A percentile compares a stretch with the other conserved stretches of the same genome.
phyloP scores from a whole-genome alignment of 2,797 vertebrate species.

The Cephalopachus bancanus region DNA sequence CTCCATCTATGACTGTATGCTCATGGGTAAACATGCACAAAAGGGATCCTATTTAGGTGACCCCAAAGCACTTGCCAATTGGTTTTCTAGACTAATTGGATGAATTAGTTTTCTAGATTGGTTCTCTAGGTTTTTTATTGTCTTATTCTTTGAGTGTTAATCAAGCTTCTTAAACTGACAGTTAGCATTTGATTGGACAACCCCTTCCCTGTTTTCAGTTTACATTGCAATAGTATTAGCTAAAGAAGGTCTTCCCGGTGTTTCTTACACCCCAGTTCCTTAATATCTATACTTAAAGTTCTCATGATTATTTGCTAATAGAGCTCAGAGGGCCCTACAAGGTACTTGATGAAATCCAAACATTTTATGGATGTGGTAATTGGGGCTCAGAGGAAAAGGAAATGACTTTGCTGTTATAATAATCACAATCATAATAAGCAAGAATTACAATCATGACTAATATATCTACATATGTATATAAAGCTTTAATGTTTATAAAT shows the following conservation, averaged over 20 bases:
- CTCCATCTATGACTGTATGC: not conserved
- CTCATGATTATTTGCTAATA: constrained; percentile 55
- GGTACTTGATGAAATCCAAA: constrained; percentile 63
- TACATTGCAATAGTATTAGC: not conserved
- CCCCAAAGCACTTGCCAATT: constrained; percentile 24
- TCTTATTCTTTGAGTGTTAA: constrained; percentile 43
- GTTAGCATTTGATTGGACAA: constrained; percentile 28
- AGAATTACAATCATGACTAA: constrained; percentile 61
- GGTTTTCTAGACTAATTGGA: constrained; percentile 11
- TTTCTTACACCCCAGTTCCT: not conserved
- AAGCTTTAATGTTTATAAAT: constrained; percentile 60
- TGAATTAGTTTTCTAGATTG: constrained; percentile 37
- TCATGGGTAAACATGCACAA: not conserved
- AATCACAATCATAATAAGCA: constrained; percentile 61
- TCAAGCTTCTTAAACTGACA: constrained; percentile 28
- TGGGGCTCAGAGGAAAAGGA: constrained; percentile 68
- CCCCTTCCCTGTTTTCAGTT: constrained; percentile 25
- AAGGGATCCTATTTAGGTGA: not conserved
- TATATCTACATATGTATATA: constrained; percentile 30
- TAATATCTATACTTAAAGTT: constrained; percentile 51
- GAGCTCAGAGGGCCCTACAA: constrained; percentile 44
- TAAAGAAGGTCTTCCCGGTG: not conserved
- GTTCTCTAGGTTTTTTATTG: not conserved
- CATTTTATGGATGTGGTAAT: constrained; percentile 70
- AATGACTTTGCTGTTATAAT: constrained; percentile 72